Base-by-base conservation (phyloP, 2,113 vertebrate species). In the Felis chaus region DNA sequence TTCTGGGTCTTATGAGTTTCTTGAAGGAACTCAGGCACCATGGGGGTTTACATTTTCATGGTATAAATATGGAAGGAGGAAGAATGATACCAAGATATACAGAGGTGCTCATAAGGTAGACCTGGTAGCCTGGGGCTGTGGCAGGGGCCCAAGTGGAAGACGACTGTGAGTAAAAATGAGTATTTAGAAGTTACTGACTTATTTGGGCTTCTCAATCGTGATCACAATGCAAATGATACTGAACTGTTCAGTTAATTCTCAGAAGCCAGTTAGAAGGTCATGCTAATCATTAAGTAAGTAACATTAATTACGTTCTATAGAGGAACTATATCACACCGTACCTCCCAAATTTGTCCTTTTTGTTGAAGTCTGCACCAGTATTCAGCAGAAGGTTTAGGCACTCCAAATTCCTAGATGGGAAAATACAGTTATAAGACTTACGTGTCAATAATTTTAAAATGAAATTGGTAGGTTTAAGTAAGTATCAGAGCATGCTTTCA, bases 291-390 rank as follows among this genome's bases (percentile, higher is more conserved):
- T 92, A 82, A 76, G 53, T 48, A 92, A 97, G 89, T 69, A 93
- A 76, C 53, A n/a, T 41, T 74, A 66, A 66, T 83, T 57, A 89
- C 3, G 50, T 16, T 93, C 15, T 80, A 89, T 0, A 76, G 0
- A 95, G 2, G 91, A 96, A 89, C 33, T 96, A 33, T 31, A 29
- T 83, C 50, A 87, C n/a, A 91, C 87, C 99, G 98, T 99, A 99
- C 99, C 99, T 99, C 98, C 99, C 99, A 99, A 99, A 99, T 98
- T 99, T 99, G 98, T 99, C 99, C 98, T 99, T 99, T 98, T 99
- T 99, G 97, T 99, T 99, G 98, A 99, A 99, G 98, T 99, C 99
- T 93, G 99, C 99, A 97, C 99, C 99, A 80, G 99, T 99, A 98
- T 99, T 99, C 94, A 99, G 99, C 96, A 99, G 99, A 97, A 99